These are phyloP conservation scores for Carcinoscorpius rotundicauda DNA, from an alignment of 1,140 invertebrate genomes.

Conservation along the genomic window DNA sequence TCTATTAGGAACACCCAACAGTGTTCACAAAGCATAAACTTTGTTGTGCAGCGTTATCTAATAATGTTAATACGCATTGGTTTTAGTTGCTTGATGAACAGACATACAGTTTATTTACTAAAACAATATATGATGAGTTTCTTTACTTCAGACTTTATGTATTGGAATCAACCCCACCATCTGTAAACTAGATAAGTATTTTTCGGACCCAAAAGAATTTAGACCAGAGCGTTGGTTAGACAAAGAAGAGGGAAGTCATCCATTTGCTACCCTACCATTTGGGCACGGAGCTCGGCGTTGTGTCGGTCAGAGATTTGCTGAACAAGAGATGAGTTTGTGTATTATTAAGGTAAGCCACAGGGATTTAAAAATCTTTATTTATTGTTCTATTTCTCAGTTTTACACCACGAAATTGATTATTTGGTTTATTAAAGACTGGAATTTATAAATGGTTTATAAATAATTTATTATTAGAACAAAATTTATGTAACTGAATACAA, in stretches of 20 bases:
- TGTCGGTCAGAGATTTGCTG: constrained; percentile 72
- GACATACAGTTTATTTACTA: no score
- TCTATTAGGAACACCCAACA: no score
- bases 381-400: not conserved
- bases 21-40: no score
- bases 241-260: constrained; percentile 47
- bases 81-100: no score
- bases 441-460: not conserved
- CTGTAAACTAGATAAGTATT: constrained; percentile 59
- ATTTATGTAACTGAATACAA: not conserved
- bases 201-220: constrained; percentile 52
- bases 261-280: constrained; percentile 71
- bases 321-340: constrained; percentile 72
- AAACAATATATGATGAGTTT: not conserved
- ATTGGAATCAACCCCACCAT: constrained; percentile 71
- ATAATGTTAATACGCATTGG: no score
- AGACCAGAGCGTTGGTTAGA: constrained; percentile 15
- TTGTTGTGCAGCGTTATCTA: no score
- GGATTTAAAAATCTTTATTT: not conserved
- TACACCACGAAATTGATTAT: not conserved
- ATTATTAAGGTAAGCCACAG: constrained; percentile 50
- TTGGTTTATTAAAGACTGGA: not conserved
- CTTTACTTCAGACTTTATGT: constrained; percentile 58
- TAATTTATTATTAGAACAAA: not conserved
- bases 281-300: constrained; percentile 77